Percentiles rank a stretch among this genome's conserved stretches.
Conservation (phyloP, 2,113 vertebrate species). For the Prinia subflava region DNA sequence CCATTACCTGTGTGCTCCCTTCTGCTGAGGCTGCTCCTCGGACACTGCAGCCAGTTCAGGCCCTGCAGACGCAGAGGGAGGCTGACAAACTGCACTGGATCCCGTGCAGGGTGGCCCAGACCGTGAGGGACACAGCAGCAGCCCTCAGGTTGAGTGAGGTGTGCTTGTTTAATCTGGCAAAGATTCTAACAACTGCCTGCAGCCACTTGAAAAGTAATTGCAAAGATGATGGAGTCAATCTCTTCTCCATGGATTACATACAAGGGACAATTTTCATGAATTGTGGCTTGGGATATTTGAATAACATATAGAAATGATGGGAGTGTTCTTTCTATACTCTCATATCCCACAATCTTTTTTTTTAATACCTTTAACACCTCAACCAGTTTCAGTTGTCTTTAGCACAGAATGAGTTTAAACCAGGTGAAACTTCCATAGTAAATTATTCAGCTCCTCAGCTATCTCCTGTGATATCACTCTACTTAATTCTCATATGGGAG, state of each 20-base stretch:
- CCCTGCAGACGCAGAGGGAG: background rate
- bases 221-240: background rate
- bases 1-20: background rate
- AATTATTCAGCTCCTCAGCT: background rate
- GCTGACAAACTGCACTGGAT: background rate
- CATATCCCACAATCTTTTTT: background rate
- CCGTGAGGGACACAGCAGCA: background rate
- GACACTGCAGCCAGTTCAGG: background rate
- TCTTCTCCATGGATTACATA: background rate
- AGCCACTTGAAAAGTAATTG: background rate
- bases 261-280: background rate
- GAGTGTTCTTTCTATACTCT: background rate
- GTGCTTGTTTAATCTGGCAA: background rate
- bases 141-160: background rate
- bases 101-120: background rate
- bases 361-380: background rate
- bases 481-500: background rate
- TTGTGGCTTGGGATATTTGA: background rate
- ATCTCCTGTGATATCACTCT: background rate
- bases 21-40: background rate
- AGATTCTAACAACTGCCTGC: background rate
- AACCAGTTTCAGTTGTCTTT: background rate
- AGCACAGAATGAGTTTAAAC: background rate
- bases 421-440: background rate
- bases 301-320: background rate